Evolutionary conservation across 2,888 invertebrate species (phyloP), one percentile per base, ranked within the genome.

Genomic region (Tachystola acroxantha): DNA sequence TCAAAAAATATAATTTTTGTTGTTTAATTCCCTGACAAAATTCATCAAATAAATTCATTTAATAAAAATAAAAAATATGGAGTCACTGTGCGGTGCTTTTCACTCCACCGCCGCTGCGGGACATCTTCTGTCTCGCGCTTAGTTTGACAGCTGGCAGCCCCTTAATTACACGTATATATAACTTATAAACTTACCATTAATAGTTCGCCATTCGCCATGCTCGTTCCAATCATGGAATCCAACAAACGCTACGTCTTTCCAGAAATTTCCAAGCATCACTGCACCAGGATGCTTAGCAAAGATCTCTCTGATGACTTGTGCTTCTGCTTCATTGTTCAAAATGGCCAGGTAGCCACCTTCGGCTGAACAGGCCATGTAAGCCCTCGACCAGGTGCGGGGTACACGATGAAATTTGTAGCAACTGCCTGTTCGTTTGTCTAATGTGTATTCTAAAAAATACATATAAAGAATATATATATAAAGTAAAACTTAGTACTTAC

Each of bases 141-240:
- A n/a, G n/a, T n/a, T n/a, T n/a, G n/a, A n/a, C n/a, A n/a, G n/a
- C n/a, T n/a, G n/a, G n/a, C n/a, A n/a, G n/a, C n/a, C n/a, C n/a
- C n/a, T 24, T 24, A n/a, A 3, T 24, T 25, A 9, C n/a, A 1
- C 25, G n/a, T 25, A 24, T 2, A 24, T 6, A 24, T 24, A 24
- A 6, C 19, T 20, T 3, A 3, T 5, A 27, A 10, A 12, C 12
- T 27, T 3, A 27, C 60, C 60, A 13, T 58, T 47, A 29, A 60
- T 39, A 4, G 60, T 56, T 3, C 43, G 43, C 48, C 50, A 59
- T n/a, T 45, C 34, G 1, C 48, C 39, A 2, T 36, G 36, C 7
- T 53, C 45, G 5, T 40, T 41, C 53, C 50, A 53, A 30, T 52
- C 53, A 5, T 47, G 51, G 34, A 53, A 49, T 0, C 60, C 60